Conservation (phyloP, 2,797 vertebrate genomes). For the Enteromius thamalakanensis region DNA sequence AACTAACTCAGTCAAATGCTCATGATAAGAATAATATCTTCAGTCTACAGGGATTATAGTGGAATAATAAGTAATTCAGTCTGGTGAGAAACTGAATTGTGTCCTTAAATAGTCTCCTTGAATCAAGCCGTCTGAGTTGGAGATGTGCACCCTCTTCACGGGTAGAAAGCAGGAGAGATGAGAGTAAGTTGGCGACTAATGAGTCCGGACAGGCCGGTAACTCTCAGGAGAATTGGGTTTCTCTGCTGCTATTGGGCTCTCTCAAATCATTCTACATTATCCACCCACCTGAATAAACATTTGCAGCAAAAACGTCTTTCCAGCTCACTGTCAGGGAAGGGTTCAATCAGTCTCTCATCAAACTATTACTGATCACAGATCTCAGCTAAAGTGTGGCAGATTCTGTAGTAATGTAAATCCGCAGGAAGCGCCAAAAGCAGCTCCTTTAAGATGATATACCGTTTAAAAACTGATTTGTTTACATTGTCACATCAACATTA, state of each 20-base stretch:
- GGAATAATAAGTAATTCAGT: constrained; percentile 37
- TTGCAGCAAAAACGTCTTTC: constrained; percentile 73
- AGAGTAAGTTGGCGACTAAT: constrained; percentile 52
- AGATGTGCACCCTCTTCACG: constrained; percentile 24
- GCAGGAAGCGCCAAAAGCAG: not conserved
- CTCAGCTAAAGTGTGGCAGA: constrained; percentile 29
- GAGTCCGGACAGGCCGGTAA: constrained; percentile 48
- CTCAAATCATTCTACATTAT: constrained; percentile 80
- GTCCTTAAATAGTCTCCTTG: constrained; percentile 45
- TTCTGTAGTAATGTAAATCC: constrained; percentile 17
- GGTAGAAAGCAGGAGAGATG: constrained; percentile 35
- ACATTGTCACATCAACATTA: constrained; percentile 9
- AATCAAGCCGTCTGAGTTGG: constrained; percentile 33
- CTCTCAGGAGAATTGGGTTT: constrained; percentile 53
- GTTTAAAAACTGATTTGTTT: constrained; percentile 12
- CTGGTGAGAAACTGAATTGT: constrained; percentile 36
- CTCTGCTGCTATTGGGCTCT: constrained; percentile 78
- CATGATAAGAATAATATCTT: constrained; percentile 44
- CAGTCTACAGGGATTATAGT: constrained; percentile 36
- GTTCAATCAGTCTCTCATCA: constrained; percentile 71
- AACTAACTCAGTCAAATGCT: constrained; percentile 30
- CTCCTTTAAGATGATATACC: not conserved
- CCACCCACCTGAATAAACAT: constrained; percentile 79
- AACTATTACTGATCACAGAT: constrained; percentile 76
- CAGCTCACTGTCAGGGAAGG: constrained; percentile 75